These are phyloP conservation scores for Elmis aenea DNA, from an alignment of 2,888 invertebrate species.

Conservation along the genomic window DNA sequence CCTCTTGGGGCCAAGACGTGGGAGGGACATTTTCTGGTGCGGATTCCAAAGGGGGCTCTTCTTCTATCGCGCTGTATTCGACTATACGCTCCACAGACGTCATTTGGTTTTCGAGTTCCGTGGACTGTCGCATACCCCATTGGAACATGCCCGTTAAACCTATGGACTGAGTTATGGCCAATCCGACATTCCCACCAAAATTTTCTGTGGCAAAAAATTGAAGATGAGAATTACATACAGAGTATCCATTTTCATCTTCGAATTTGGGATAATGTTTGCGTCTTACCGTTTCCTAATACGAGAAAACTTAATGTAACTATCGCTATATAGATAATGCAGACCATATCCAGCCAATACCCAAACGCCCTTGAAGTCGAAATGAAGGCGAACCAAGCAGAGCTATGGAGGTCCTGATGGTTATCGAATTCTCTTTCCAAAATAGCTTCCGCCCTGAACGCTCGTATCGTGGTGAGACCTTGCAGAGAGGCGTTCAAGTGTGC, in stretches of 20 bases:
- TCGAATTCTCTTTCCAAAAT: slow-evolving; percentile 76
- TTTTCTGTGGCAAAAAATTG: slow-evolving; percentile 25
- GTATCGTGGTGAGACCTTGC: slow-evolving; percentile 85
- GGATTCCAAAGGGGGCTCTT: slow-evolving; percentile 48
- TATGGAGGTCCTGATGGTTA: slow-evolving; percentile 77
- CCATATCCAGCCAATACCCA: slow-evolving; percentile 86
- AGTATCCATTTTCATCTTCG: slow-evolving; percentile 8
- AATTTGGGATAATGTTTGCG: no score
- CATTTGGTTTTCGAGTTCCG: slow-evolving; percentile 65
- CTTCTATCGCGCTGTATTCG: slow-evolving; percentile 37
- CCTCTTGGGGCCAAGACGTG: slow-evolving; percentile 70
- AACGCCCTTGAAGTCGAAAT: slow-evolving; percentile 87
- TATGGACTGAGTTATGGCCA: slow-evolving; percentile 42
- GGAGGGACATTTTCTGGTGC: slow-evolving; percentile 66
- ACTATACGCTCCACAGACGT: slow-evolving; percentile 81
- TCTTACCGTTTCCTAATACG: slow-evolving; percentile 56
- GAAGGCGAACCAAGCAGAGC: slow-evolving; percentile 89
- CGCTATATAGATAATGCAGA: slow-evolving; percentile 81
- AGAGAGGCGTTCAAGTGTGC: slow-evolving; percentile 85
- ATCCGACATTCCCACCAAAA: slow-evolving; percentile 42
- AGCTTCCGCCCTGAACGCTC: slow-evolving; percentile 79
- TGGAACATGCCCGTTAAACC: slow-evolving; percentile 57
- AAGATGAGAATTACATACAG: slow-evolving; percentile 13
- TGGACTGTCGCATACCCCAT: slow-evolving; percentile 71
- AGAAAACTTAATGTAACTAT: slow-evolving; percentile 84